Evolutionary conservation across 2,888 invertebrate genomes (phyloP), one percentile per base, ranked within the genome.

Genomic region (Phalangium opilio): DNA sequence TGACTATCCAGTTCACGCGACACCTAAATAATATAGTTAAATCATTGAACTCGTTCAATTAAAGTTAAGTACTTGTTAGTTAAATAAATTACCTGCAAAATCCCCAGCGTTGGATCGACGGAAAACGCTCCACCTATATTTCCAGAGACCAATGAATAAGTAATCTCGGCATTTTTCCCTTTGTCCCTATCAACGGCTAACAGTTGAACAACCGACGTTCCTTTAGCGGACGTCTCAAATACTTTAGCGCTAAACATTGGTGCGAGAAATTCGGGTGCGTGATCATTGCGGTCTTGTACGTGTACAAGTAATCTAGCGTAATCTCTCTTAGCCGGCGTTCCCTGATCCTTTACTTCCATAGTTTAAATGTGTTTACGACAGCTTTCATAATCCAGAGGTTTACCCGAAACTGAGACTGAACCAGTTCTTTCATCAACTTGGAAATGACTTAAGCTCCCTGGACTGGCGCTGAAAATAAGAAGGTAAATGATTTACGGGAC

Each of bases 201-300:
- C 35, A 86, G 77, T 34, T 69, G 68, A 2, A 82, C 75, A 42
- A 89, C 79, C 4, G 78, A 77, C 19, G 82, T 78, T 49, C 83
- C 85, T 27, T 81, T 65, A 2, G 77, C 71, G 1, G 81, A 76
- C 1, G 79, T 81, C 65, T 84, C 83, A 59, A 74, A 80, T 43
- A 84, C 78, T 62, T 81, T 79, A 50, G 79, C 83, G 64, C 82
- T 79, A 50, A 86, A 78, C 60, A 83, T 77, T 58, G 76, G 75
- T 42, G 83, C 79, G 46, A 83, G 80, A 69, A 95, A 95, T 62
- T 78, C 78, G 0, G 95, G 95, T 47, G 80, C 74, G 67, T 89
- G 86, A 67, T 90, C 91, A 69, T 91, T 93, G 58, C 82, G 81
- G 68, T 87, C 91, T 64, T 78, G 77, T 40, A 93, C 84, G 53